These are phyloP conservation scores for Nemotelus pantherinus DNA, from an alignment of 2,888 invertebrate species.

Conservation along the genomic window DNA sequence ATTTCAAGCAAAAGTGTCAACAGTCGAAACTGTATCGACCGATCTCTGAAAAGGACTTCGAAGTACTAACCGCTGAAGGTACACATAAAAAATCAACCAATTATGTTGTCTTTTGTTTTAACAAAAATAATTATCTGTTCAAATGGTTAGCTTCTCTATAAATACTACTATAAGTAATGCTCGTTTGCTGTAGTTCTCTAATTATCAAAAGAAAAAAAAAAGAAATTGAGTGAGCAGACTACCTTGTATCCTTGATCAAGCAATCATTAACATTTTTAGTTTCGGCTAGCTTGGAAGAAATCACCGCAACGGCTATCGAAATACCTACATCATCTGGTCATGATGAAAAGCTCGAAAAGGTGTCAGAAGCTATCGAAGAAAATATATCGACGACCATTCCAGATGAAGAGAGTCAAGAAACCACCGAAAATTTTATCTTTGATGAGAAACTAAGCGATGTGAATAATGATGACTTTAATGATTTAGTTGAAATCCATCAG, in stretches of 20 bases:
- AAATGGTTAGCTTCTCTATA: too few species aligned
- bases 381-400: constrained; percentile 37
- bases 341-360: not conserved
- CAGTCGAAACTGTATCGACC: constrained; percentile 46
- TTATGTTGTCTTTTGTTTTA: too few species aligned
- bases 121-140: too few species aligned
- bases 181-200: not conserved
- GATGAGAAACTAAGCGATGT: constrained; percentile 19
- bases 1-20: constrained; percentile 49
- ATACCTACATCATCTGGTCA: constrained; percentile 19
- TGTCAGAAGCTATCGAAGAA: constrained; percentile 16
- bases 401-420: constrained; percentile 22
- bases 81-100: not conserved
- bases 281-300: not conserved
- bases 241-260: too few species aligned
- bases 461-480: constrained; percentile 37
- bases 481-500: constrained; percentile 10
- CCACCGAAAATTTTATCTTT: not conserved
- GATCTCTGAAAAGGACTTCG: not conserved
- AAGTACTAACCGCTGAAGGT: constrained; percentile 1
- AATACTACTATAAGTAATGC: not conserved
- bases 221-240: too few species aligned
- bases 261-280: not conserved
- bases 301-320: not conserved
- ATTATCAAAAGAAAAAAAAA: too few species aligned